phyloP scores from a whole-genome alignment of 2,797 vertebrate species.

The Urocyon cinereoargenteus region DNA sequence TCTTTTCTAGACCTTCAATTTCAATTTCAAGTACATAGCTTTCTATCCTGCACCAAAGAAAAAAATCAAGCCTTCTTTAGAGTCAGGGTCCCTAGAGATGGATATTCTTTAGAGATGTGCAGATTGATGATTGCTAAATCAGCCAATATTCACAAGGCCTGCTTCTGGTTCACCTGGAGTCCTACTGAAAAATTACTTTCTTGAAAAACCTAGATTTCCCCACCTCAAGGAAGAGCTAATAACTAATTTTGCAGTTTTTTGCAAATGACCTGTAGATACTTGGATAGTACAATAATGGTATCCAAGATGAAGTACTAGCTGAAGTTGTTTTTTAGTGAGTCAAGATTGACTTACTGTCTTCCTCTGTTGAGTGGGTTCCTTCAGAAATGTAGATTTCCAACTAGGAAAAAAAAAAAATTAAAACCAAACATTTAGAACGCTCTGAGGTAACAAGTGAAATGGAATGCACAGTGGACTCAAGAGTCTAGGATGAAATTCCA shows the following conservation, averaged over 20 bases:
- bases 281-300: neutral
- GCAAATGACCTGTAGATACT: neutral
- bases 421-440: constrained; percentile 47
- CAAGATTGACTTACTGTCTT: constrained; percentile 94
- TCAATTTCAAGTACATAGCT: constrained; percentile 16
- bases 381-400: constrained; percentile 98
- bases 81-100: neutral
- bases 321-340: neutral
- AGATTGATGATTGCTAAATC: neutral
- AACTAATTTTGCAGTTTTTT: neutral
- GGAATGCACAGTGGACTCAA: neutral
- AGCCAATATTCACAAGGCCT: neutral
- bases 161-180: neutral
- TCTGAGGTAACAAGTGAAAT: neutral
- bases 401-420: constrained; percentile 88
- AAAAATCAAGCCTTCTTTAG: neutral
- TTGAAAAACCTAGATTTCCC: neutral
- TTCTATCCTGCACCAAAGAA: neutral
- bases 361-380: constrained; percentile 97
- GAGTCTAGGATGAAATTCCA: neutral
- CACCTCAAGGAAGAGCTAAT: neutral
- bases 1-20: neutral
- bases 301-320: neutral
- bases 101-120: neutral
- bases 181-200: neutral